Conservation (phyloP, 1,140 invertebrate species). For the Bacillus rossius region DNA sequence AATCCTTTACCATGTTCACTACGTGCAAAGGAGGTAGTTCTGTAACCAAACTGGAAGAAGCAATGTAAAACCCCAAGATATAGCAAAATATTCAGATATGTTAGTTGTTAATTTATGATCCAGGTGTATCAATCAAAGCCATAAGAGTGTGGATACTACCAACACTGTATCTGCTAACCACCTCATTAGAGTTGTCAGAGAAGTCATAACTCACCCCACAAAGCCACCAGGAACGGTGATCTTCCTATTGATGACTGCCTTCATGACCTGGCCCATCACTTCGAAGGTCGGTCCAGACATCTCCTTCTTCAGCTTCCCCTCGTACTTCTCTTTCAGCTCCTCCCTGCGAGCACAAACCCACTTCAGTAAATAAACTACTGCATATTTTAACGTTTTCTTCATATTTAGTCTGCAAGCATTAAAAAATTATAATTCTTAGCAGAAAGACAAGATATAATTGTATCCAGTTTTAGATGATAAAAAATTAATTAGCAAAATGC, state of each 20-base stretch:
- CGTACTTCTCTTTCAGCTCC: constrained; percentile 91
- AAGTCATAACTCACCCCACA: constrained; percentile 58
- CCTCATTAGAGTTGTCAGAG: constrained; percentile 10
- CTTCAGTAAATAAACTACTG: constrained; percentile 7
- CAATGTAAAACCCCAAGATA: too few relatives aligned
- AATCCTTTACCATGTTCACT: too few relatives aligned
- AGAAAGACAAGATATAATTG: background rate
- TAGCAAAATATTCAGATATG: too few relatives aligned
- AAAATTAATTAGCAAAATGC: background rate
- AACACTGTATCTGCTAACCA: too few relatives aligned
- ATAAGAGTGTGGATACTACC: too few relatives aligned
- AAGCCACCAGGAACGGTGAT: constrained; percentile 93
- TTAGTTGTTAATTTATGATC: too few relatives aligned
- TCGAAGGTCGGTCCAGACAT: constrained; percentile 92
- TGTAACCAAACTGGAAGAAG: too few relatives aligned
- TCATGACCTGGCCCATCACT: constrained; percentile 94
- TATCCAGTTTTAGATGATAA: background rate
- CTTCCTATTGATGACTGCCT: constrained; percentile 90
- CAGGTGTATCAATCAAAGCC: too few relatives aligned
- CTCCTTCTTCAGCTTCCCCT: constrained; percentile 88
- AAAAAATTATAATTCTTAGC: background rate
- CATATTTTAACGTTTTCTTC: too few relatives aligned
- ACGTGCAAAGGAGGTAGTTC: too few relatives aligned
- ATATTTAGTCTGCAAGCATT: too few relatives aligned
- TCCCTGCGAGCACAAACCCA: constrained; percentile 53